Evolutionary conservation across 2,113 vertebrate genomes (phyloP).

Genomic region (Alectura lathami): DNA sequence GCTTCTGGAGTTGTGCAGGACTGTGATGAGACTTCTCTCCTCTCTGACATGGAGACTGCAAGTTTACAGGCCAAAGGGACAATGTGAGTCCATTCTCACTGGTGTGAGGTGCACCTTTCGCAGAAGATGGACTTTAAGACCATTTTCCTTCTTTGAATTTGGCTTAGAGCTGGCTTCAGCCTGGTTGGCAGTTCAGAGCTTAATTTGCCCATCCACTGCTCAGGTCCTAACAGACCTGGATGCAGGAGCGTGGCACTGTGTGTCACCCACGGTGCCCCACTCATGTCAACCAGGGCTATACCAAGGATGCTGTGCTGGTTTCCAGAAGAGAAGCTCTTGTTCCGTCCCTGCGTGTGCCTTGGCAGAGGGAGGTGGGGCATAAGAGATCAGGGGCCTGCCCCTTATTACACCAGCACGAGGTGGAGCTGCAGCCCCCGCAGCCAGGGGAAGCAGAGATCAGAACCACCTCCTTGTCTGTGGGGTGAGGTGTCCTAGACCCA

Average conservation of each 20-base stretch:
- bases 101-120: background rate
- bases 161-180: background rate
- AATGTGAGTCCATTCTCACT: background rate
- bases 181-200: background rate
- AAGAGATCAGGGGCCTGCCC: background rate
- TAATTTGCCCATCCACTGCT: background rate
- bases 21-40: background rate
- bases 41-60: background rate
- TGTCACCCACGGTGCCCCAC: fast-evolving
- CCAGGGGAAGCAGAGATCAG: background rate
- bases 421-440: background rate
- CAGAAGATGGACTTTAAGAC: background rate
- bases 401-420: background rate
- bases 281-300: background rate
- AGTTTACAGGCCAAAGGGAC: background rate
- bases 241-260: background rate
- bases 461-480: background rate
- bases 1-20: background rate
- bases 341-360: background rate
- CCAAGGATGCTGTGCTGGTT: background rate
- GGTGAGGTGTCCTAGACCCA: background rate
- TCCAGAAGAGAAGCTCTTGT: background rate
- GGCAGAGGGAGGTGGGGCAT: background rate
- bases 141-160: background rate
- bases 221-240: background rate